Conservation (phyloP, 2,797 vertebrate genomes). For the Myioborus melanocephalus region DNA sequence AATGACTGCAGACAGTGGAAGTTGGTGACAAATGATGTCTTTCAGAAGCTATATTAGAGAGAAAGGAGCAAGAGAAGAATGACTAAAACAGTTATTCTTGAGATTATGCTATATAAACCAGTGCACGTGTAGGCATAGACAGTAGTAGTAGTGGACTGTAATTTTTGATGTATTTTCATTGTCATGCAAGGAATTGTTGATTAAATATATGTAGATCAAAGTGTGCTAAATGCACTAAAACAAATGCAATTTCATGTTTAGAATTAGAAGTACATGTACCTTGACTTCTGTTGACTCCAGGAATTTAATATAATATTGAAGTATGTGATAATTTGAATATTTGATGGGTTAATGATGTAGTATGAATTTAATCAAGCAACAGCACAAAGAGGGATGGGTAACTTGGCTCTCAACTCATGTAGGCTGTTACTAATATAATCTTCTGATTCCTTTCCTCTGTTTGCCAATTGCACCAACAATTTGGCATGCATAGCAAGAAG, state of each 20-base stretch:
- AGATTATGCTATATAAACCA: neutral
- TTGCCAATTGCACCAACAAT: conserved; percentile 1
- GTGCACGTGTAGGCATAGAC: neutral
- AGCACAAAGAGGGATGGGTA: neutral
- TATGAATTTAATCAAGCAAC: conserved; percentile 31
- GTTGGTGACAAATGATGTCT: neutral
- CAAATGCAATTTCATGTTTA: neutral
- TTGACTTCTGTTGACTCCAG: neutral
- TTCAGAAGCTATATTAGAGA: neutral
- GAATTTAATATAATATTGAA: neutral
- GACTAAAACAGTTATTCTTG: neutral
- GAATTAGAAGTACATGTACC: neutral
- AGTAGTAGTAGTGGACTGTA: neutral
- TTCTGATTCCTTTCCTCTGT: neutral
- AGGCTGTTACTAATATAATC: neutral
- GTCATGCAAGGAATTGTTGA: neutral
- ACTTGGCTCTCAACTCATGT: conserved; percentile 3
- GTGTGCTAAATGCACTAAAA: neutral
- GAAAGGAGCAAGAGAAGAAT: neutral
- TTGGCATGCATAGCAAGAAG: conserved; percentile 23
- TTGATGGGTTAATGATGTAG: neutral
- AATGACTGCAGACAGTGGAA: neutral
- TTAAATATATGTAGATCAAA: neutral
- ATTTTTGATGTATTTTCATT: neutral
- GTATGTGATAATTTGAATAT: neutral